These are phyloP conservation scores for Augiades crinisus DNA, from an alignment of 2,888 invertebrate genomes.

Conservation along the genomic window DNA sequence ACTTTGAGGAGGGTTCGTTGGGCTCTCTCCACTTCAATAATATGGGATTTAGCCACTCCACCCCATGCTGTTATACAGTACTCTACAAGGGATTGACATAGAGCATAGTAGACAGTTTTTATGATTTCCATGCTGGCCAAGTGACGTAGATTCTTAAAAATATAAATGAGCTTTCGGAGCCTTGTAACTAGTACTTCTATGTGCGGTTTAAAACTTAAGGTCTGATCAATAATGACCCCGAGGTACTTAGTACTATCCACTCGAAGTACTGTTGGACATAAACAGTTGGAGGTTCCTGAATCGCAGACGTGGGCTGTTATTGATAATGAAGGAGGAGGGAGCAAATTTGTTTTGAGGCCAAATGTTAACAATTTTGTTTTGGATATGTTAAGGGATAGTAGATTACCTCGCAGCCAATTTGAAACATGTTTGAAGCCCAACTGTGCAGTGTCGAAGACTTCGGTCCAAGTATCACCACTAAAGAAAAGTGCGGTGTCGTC, in stretches of 20 bases:
- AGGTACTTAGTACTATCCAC: not conserved
- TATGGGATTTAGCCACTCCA: constrained; percentile 10
- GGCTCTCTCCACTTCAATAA: constrained; percentile 18
- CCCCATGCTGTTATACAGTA: constrained; percentile 20
- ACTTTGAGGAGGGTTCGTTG: not conserved
- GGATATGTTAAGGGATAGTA: not conserved
- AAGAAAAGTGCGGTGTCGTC: constrained; percentile 21
- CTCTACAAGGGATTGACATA: not conserved
- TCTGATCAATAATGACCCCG: not conserved
- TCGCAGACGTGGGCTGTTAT: not conserved
- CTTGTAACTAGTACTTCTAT: not conserved
- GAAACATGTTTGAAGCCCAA: not conserved
- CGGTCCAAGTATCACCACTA: not conserved
- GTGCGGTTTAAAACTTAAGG: not conserved
- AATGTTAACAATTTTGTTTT: constrained; percentile 1
- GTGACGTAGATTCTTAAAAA: not conserved
- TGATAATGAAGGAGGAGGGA: not conserved
- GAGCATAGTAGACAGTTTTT: not conserved
- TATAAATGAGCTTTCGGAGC: constrained; percentile 2
- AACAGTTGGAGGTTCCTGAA: not conserved
- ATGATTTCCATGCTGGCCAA: not conserved
- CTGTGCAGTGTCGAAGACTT: constrained; percentile 1
- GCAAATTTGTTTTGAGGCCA: not conserved
- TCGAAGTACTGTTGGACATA: not conserved
- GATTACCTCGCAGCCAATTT: not conserved